Evolutionary conservation across 2,113 vertebrate genomes (phyloP).

Genomic region (Mola mola): DNA sequence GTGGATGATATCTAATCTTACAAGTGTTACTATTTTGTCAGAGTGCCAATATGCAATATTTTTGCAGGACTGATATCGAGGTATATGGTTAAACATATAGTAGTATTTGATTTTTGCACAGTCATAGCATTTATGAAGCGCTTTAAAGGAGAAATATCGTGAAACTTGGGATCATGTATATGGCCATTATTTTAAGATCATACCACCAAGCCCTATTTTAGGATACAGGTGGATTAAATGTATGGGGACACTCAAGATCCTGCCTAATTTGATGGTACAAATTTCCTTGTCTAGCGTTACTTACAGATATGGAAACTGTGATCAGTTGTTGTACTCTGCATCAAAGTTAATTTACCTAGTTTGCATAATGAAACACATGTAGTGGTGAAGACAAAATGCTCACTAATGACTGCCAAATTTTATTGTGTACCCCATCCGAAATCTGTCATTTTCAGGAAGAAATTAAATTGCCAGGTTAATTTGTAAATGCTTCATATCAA

Average conservation of each 20-base stretch:
- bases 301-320: background rate
- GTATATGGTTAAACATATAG: too few species aligned
- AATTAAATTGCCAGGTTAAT: slow-evolving; percentile 39
- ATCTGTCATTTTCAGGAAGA: slow-evolving; percentile 33
- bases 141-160: too few species aligned
- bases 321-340: background rate
- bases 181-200: too few species aligned
- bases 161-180: too few species aligned
- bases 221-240: background rate
- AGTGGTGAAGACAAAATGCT: slow-evolving; percentile 15
- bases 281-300: slow-evolving; percentile 5
- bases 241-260: background rate
- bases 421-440: slow-evolving; percentile 25
- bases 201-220: too few species aligned
- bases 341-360: slow-evolving; percentile 2
- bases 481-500: slow-evolving; percentile 26
- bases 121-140: too few species aligned
- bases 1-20: too few species aligned
- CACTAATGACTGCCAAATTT: slow-evolving; percentile 7
- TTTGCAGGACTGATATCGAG: too few species aligned
- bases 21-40: too few species aligned
- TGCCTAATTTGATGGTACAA: background rate
- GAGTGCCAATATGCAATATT: too few species aligned
- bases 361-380: background rate
- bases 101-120: too few species aligned